Evolutionary conservation across 2,888 invertebrate genomes (phyloP).

Genomic region (Campaea margaritaria): DNA sequence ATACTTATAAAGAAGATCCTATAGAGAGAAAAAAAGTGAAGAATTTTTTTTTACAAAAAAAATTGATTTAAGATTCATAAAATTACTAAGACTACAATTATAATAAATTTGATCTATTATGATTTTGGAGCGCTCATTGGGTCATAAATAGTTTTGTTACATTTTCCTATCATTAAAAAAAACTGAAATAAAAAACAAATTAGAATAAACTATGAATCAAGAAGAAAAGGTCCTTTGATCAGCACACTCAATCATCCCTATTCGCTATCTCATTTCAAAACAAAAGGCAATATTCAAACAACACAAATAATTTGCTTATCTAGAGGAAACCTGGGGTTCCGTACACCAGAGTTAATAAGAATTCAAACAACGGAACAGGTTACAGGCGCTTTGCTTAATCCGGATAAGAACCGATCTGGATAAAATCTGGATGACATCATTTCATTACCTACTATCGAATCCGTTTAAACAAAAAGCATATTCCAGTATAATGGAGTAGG

Average conservation of each 20-base stretch:
- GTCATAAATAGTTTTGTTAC: too few relatives aligned
- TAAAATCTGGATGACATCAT: slow-evolving; percentile 65
- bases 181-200: too few relatives aligned
- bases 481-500: slow-evolving; percentile 44
- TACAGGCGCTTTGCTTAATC: slow-evolving; percentile 70
- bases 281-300: slow-evolving; percentile 49
- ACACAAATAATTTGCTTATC: slow-evolving; percentile 66
- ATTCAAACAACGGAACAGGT: slow-evolving; percentile 69
- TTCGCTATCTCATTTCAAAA: slow-evolving; percentile 23
- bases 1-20: too few relatives aligned
- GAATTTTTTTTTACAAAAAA: too few relatives aligned
- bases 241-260: slow-evolving; percentile 16
- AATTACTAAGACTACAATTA: too few relatives aligned
- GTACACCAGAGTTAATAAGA: slow-evolving; percentile 58
- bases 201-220: too few relatives aligned
- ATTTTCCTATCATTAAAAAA: too few relatives aligned
- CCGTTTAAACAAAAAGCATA: slow-evolving; percentile 63
- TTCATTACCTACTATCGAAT: slow-evolving; percentile 68
- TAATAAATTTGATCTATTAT: too few relatives aligned
- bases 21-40: too few relatives aligned
- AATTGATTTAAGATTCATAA: too few relatives aligned
- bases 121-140: too few relatives aligned
- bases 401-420: slow-evolving; percentile 58
- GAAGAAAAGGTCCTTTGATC: not conserved
- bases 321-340: slow-evolving; percentile 53